These are phyloP conservation scores for Papilio glaucus DNA, from an alignment of 1,140 invertebrate genomes.

Conservation along the genomic window DNA sequence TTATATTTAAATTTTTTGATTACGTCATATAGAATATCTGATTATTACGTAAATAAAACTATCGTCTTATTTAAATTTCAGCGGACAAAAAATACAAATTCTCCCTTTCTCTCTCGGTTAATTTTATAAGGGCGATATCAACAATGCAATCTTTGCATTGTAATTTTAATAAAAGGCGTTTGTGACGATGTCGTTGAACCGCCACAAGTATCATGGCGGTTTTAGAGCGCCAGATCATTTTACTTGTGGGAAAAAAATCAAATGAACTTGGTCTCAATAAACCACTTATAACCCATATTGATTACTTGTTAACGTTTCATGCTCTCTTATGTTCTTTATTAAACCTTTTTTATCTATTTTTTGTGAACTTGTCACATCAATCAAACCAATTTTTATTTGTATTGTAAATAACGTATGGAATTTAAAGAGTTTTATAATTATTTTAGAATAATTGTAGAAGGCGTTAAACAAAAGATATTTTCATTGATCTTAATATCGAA, in stretches of 20 bases:
- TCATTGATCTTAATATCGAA: no score
- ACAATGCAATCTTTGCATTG: slow-evolving; percentile 9
- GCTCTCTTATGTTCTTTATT: slow-evolving; percentile 23
- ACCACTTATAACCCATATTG: slow-evolving; percentile 55
- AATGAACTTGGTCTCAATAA: slow-evolving; percentile 48
- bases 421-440: no score
- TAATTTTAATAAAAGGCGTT: slow-evolving; percentile 26
- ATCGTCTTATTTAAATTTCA: no score
- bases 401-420: no score
- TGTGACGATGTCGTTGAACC: slow-evolving; percentile 54
- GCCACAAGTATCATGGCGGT: slow-evolving; percentile 42
- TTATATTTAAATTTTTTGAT: no score
- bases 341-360: neutral
- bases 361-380: slow-evolving; percentile 17
- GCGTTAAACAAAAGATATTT: no score
- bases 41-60: no score
- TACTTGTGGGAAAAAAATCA: slow-evolving; percentile 59
- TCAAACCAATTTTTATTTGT: slow-evolving; percentile 41
- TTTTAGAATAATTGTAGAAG: no score
- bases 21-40: no score
- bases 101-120: no score
- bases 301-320: slow-evolving; percentile 43
- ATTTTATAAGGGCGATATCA: slow-evolving; percentile 8
- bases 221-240: slow-evolving; percentile 53
- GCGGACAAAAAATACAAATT: no score